Percentiles rank a stretch among this genome's conserved stretches.
phyloP scores from a whole-genome alignment of 2,797 vertebrate genomes.

The Enteromius treurensis region DNA sequence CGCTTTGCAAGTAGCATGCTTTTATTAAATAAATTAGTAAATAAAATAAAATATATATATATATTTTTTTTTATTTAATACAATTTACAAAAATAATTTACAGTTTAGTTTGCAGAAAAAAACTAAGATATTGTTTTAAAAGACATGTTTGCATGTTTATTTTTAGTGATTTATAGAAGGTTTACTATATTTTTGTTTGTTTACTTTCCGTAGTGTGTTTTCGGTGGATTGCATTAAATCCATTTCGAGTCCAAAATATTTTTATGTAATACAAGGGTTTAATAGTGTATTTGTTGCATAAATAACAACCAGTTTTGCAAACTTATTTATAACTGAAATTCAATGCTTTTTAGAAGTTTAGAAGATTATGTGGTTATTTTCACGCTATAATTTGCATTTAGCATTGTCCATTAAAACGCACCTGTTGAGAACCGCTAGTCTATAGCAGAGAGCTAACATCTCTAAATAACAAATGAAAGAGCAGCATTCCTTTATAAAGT shows the following conservation, averaged over 20 bases:
- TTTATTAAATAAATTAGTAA: background rate
- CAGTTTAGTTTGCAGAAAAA: background rate
- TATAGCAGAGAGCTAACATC: conserved; percentile 1
- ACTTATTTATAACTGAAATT: background rate
- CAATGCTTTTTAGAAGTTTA: background rate
- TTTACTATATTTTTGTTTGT: background rate
- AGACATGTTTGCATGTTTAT: background rate
- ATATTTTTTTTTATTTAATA: no score
- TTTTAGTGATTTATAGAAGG: background rate
- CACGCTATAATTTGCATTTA: background rate
- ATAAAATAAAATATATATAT: no score
- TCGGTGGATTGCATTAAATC: background rate
- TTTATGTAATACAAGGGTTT: conserved; percentile 11
- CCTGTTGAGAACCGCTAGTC: conserved; percentile 18
- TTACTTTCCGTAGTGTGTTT: background rate
- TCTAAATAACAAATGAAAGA: background rate
- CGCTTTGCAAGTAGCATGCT: background rate
- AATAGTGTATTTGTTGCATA: background rate
- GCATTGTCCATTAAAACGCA: background rate
- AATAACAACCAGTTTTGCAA: background rate
- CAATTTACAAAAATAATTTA: background rate
- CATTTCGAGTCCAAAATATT: background rate
- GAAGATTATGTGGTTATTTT: background rate
- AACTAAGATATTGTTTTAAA: background rate
- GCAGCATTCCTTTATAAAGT: conserved; percentile 43